Conservation (phyloP, 2,888 invertebrate genomes). For the Cataglyphis livida region DNA sequence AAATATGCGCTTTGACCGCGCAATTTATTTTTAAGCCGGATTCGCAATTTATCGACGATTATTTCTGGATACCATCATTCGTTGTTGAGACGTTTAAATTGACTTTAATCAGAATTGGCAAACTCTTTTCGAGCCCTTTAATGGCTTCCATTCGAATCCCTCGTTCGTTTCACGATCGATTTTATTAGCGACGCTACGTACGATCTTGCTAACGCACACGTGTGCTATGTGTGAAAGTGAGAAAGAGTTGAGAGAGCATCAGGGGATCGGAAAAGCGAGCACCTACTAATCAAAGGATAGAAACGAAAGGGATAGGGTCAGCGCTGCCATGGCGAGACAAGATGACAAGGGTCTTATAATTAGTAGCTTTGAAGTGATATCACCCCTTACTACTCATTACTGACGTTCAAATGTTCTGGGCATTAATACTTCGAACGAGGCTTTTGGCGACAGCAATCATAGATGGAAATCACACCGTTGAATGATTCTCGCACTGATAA, state of each 20-base stretch:
- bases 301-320: slow-evolving; percentile 58
- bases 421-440: slow-evolving; percentile 55
- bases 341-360: slow-evolving; percentile 77
- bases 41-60: slow-evolving; percentile 14
- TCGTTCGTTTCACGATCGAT: slow-evolving; percentile 56
- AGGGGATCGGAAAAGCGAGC: slow-evolving; percentile 66
- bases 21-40: neutral
- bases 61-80: neutral
- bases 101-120: slow-evolving; percentile 28
- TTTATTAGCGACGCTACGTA: slow-evolving; percentile 65
- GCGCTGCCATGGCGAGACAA: slow-evolving; percentile 57
- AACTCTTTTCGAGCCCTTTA: slow-evolving; percentile 56
- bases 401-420: slow-evolving; percentile 63
- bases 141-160: slow-evolving; percentile 58
- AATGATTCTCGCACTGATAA: slow-evolving; percentile 23
- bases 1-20: neutral
- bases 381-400: slow-evolving; percentile 72
- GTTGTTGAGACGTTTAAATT: slow-evolving; percentile 24
- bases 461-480: slow-evolving; percentile 53
- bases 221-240: slow-evolving; percentile 5
- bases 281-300: slow-evolving; percentile 71
- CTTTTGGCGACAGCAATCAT: slow-evolving; percentile 38
- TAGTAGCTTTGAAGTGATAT: slow-evolving; percentile 76
- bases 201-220: slow-evolving; percentile 33
- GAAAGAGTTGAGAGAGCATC: slow-evolving; percentile 20